A percentile compares a stretch with the other conserved stretches of the same genome.
These are phyloP conservation scores for Sinocyclocheilus grahami DNA, from an alignment of 2,113 vertebrate genomes.

Conservation along the genomic window DNA sequence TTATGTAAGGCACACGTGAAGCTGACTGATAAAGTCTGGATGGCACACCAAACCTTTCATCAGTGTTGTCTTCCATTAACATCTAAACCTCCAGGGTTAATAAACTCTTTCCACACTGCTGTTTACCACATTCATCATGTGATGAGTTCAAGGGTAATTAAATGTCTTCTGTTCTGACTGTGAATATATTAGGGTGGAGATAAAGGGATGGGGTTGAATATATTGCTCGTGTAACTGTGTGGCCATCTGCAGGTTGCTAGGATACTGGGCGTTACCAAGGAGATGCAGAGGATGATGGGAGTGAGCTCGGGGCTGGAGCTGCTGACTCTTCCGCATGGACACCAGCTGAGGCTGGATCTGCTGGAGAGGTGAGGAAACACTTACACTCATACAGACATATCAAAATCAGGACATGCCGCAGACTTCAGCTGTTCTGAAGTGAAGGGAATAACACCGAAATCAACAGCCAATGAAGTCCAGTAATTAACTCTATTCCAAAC, in stretches of 20 bases:
- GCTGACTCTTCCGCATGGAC: slow-evolving; percentile 95
- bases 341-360: slow-evolving; percentile 94
- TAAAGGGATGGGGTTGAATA: slow-evolving; percentile 8
- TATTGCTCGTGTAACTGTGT: slow-evolving; percentile 36
- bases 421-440: background rate
- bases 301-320: slow-evolving; percentile 95
- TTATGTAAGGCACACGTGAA: background rate
- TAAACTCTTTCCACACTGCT: background rate
- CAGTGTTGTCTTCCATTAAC: slow-evolving; percentile 32
- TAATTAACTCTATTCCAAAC: background rate
- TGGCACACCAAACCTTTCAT: background rate
- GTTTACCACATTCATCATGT: slow-evolving; percentile 50
- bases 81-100: slow-evolving; percentile 16
- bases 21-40: slow-evolving; percentile 20
- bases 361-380: slow-evolving; percentile 86
- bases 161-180: slow-evolving; percentile 10
- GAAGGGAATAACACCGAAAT: background rate
- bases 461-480: background rate
- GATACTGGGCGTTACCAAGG: slow-evolving; percentile 90
- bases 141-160: slow-evolving; percentile 52
- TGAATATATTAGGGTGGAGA: slow-evolving; percentile 33
- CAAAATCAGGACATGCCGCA: background rate
- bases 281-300: slow-evolving; percentile 96
- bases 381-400: background rate
- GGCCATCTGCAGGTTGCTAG: slow-evolving; percentile 86